These are phyloP conservation scores for Eutolmus rufibarbis DNA, from an alignment of 2,888 invertebrate genomes.

Conservation along the genomic window DNA sequence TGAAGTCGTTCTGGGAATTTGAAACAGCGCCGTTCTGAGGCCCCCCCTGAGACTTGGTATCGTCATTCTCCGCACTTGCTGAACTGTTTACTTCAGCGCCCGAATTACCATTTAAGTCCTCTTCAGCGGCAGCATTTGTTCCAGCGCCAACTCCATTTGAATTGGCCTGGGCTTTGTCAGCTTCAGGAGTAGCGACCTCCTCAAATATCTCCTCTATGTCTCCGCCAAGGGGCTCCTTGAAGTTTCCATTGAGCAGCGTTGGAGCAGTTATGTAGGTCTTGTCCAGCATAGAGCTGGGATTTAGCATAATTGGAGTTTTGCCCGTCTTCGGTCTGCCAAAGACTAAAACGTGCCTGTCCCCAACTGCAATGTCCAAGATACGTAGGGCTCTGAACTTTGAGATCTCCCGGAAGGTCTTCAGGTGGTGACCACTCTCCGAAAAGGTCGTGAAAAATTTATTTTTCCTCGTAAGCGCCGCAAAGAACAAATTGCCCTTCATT, in stretches of 20 bases:
- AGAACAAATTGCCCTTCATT: conserved; percentile 59
- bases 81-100: not conserved
- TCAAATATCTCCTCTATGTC: not conserved
- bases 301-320: conserved; percentile 41
- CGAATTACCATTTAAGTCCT: conserved; percentile 20
- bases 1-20: not conserved
- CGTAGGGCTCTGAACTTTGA: conserved; percentile 61
- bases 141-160: not conserved
- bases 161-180: not conserved
- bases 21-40: not conserved
- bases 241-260: not conserved
- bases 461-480: conserved; percentile 58
- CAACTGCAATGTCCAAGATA: conserved; percentile 58
- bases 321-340: conserved; percentile 58
- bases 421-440: conserved; percentile 61
- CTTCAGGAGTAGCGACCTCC: not conserved
- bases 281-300: not conserved
- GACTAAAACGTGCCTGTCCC: conserved; percentile 59
- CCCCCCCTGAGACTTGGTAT: not conserved
- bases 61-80: not conserved
- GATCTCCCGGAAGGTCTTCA: conserved; percentile 62
- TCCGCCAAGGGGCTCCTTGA: not conserved
- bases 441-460: conserved; percentile 62
- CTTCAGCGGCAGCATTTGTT: not conserved
- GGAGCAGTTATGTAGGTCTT: not conserved